These are phyloP conservation scores for Julus scanicus DNA, from an alignment of 2,888 invertebrate species.

Conservation along the genomic window DNA sequence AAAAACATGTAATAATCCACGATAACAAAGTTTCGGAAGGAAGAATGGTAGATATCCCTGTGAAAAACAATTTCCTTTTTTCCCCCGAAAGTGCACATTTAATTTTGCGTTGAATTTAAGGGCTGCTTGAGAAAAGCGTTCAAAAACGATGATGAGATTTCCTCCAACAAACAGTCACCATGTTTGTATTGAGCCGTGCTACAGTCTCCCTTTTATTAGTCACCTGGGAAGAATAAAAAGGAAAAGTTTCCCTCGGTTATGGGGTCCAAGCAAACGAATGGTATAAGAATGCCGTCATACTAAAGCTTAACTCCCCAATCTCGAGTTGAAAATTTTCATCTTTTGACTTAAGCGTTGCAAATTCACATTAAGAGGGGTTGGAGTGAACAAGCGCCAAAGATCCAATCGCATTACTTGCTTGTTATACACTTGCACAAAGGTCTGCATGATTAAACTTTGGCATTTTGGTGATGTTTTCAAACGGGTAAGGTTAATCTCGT, in stretches of 20 bases:
- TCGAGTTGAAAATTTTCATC: conserved; percentile 40
- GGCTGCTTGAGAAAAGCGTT: conserved; percentile 12
- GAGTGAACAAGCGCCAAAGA: neutral
- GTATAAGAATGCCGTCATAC: neutral
- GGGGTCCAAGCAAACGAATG: conserved; percentile 15
- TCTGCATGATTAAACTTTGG: conserved; percentile 17
- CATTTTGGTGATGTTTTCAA: neutral
- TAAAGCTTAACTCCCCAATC: conserved; percentile 25
- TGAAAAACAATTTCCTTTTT: neutral
- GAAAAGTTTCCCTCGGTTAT: conserved; percentile 24
- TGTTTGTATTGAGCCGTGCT: conserved; percentile 19
- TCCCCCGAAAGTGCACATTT: neutral
- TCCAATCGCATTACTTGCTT: conserved; percentile 1
- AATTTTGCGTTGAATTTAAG: conserved; percentile 30
- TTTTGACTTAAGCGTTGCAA: conserved; percentile 17
- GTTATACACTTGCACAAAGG: neutral
- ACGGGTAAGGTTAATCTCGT: conserved; percentile 9
- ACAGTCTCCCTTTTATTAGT: neutral
- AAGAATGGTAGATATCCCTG: neutral
- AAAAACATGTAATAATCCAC: neutral
- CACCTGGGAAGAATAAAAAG: conserved; percentile 20
- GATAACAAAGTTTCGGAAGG: neutral
- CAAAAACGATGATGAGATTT: conserved; percentile 43
- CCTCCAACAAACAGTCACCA: neutral
- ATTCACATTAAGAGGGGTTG: conserved; percentile 10